phyloP scores from a whole-genome alignment of 2,797 vertebrate genomes.

The Gorsachius magnificus region DNA sequence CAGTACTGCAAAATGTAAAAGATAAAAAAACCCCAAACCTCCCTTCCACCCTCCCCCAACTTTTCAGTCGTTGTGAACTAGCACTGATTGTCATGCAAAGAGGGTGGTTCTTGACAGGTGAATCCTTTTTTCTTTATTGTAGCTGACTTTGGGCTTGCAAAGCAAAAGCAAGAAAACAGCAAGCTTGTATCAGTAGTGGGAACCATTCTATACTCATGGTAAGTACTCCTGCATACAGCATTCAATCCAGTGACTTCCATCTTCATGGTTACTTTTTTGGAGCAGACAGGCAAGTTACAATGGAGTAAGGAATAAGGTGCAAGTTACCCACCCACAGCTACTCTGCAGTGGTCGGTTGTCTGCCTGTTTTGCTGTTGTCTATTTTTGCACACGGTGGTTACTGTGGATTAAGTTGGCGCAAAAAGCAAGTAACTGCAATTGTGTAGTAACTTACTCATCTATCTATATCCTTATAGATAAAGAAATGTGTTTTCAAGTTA shows the following conservation, averaged over 20 bases:
- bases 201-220: conserved; percentile 92
- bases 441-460: background rate
- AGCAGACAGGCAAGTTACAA: background rate
- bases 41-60: background rate
- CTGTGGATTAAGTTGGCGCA: background rate
- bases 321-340: background rate
- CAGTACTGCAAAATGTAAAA: background rate
- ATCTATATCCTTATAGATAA: background rate
- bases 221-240: conserved; percentile 37
- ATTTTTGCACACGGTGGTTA: background rate
- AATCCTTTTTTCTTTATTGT: conserved; percentile 7
- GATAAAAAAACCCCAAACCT: background rate
- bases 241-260: background rate
- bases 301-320: background rate
- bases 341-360: background rate
- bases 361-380: background rate
- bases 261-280: background rate
- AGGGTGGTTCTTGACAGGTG: background rate
- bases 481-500: background rate
- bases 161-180: conserved; percentile 91
- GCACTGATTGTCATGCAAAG: background rate
- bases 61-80: background rate
- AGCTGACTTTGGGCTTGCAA: conserved; percentile 93
- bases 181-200: conserved; percentile 89
- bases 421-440: background rate